Conservation (phyloP, 2,888 invertebrate genomes). For the Lasiommata megera region DNA sequence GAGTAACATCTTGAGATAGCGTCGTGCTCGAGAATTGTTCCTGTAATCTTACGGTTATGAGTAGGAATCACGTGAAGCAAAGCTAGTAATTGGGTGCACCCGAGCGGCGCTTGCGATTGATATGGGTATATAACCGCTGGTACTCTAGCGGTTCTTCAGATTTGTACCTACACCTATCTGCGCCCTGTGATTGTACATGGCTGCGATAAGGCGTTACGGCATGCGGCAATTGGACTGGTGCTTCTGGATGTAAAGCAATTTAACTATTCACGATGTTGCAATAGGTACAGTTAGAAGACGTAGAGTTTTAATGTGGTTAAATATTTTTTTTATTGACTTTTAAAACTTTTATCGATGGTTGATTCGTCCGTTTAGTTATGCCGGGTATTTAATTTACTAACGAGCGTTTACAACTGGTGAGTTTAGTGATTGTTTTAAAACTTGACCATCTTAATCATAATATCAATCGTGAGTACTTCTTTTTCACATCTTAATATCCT, state of each 20-base stretch:
- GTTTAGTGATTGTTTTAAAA: neutral
- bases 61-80: slow-evolving; percentile 72
- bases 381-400: slow-evolving; percentile 3
- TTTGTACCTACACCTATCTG: slow-evolving; percentile 52
- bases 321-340: slow-evolving; percentile 36
- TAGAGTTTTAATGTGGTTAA: slow-evolving; percentile 62
- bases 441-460: neutral
- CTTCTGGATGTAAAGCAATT: slow-evolving; percentile 40
- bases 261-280: slow-evolving; percentile 54
- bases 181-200: slow-evolving; percentile 48
- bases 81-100: slow-evolving; percentile 75
- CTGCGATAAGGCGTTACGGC: slow-evolving; percentile 40
- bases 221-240: slow-evolving; percentile 35
- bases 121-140: too few relatives aligned
- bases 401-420: neutral
- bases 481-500: neutral
- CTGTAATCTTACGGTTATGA: slow-evolving; percentile 48
- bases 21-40: slow-evolving; percentile 30
- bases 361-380: slow-evolving; percentile 7
- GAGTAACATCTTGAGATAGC: slow-evolving; percentile 26
- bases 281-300: slow-evolving; percentile 62
- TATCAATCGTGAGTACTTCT: neutral
- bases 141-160: slow-evolving; percentile 69
- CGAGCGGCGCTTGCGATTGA: slow-evolving; percentile 74
- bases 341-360: neutral